These are phyloP conservation scores for Tetramorium alpestre DNA, from an alignment of 1,140 invertebrate genomes.

Conservation along the genomic window DNA sequence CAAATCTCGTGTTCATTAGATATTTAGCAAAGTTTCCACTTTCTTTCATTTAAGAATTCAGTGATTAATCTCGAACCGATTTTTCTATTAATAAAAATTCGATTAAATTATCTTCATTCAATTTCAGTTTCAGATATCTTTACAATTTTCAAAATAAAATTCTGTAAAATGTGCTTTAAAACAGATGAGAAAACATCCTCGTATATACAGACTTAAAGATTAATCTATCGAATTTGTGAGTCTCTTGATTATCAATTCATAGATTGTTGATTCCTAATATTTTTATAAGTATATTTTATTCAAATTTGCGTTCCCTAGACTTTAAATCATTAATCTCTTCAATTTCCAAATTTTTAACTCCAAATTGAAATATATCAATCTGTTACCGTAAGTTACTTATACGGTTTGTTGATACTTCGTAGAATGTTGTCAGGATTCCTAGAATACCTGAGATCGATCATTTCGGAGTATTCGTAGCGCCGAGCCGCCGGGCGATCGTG, in stretches of 20 bases:
- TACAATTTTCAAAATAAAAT: not conserved
- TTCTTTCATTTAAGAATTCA: not conserved
- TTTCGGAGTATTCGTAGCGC: not conserved
- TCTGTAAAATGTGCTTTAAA: not conserved
- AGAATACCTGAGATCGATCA: not conserved
- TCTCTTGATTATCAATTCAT: not conserved
- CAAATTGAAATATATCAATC: not conserved
- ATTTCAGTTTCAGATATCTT: not conserved
- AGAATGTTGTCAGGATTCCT: not conserved
- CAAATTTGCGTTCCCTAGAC: not conserved
- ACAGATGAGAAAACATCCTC: not conserved
- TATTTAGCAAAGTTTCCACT: constrained; percentile 19
- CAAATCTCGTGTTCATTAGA: not conserved
- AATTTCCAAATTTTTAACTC: not conserved
- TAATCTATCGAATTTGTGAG: not conserved
- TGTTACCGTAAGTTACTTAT: not conserved
- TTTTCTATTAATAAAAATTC: not conserved
- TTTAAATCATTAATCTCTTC: not conserved
- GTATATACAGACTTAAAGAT: not conserved
- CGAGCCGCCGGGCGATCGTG: not conserved
- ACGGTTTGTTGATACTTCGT: not conserved
- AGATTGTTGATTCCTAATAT: not conserved
- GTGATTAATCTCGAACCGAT: not conserved
- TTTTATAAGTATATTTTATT: not conserved
- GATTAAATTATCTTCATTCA: not conserved